These are phyloP conservation scores for Cyclargus thomasi DNA, from an alignment of 1,140 invertebrate species.

Conservation along the genomic window DNA sequence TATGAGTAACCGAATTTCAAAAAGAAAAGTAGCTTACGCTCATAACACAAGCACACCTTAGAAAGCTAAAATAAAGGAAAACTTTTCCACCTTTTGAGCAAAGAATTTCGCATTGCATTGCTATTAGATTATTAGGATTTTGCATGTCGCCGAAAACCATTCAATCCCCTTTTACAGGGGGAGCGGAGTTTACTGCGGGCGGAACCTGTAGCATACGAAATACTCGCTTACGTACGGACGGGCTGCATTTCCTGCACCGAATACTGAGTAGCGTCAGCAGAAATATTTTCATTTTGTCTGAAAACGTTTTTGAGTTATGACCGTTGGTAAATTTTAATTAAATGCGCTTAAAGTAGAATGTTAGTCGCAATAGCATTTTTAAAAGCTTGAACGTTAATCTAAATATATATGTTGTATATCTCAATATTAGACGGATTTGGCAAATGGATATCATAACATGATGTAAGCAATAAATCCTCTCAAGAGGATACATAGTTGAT, in stretches of 20 bases:
- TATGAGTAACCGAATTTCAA: too few relatives aligned
- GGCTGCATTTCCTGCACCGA: constrained; percentile 56
- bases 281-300: constrained; percentile 20
- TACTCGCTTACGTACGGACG: constrained; percentile 38
- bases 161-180: constrained; percentile 22
- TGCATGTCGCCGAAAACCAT: constrained; percentile 19
- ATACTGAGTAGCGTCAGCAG: constrained; percentile 38
- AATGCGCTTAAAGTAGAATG: background rate
- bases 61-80: background rate
- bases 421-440: too few relatives aligned
- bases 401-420: too few relatives aligned
- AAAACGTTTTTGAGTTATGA: background rate
- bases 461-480: too few relatives aligned
- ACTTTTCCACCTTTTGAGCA: background rate
- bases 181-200: constrained; percentile 23
- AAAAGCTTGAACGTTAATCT: too few relatives aligned
- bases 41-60: background rate
- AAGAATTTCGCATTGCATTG: constrained; percentile 11
- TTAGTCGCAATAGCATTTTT: too few relatives aligned
- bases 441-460: too few relatives aligned
- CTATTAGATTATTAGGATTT: constrained; percentile 21
- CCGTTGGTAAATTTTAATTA: background rate
- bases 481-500: too few relatives aligned
- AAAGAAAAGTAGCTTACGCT: too few relatives aligned
- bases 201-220: constrained; percentile 41